phyloP scores from a whole-genome alignment of 2,888 invertebrate species.

The Operophtera brumata region DNA sequence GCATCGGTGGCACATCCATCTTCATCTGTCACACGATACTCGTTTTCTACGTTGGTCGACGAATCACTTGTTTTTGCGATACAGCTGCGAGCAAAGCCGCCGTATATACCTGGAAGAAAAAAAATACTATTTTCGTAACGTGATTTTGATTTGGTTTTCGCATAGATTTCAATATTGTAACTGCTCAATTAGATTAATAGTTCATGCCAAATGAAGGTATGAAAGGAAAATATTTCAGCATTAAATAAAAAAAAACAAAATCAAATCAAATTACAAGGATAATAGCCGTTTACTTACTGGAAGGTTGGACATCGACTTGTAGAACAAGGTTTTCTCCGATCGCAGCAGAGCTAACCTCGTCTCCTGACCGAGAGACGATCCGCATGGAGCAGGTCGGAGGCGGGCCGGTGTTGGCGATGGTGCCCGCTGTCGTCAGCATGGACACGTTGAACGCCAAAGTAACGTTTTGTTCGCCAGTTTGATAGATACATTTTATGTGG shows the following conservation, averaged over 20 bases:
- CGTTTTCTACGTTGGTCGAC: slow-evolving; percentile 88
- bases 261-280: too few species aligned
- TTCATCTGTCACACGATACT: slow-evolving; percentile 95
- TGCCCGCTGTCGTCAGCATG: slow-evolving; percentile 96
- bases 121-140: background rate
- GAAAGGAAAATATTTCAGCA: too few species aligned
- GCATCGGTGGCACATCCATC: slow-evolving; percentile 97
- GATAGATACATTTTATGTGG: slow-evolving; percentile 97
- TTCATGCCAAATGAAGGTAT: too few species aligned
- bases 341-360: slow-evolving; percentile 94
- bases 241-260: too few species aligned
- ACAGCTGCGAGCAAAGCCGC: slow-evolving; percentile 95
- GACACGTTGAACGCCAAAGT: slow-evolving; percentile 96
- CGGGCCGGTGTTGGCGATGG: slow-evolving; percentile 96
- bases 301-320: slow-evolving; percentile 91
- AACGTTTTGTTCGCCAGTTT: slow-evolving; percentile 95
- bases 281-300: slow-evolving; percentile 63
- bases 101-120: slow-evolving; percentile 87
- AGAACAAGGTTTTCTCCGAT: slow-evolving; percentile 94
- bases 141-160: background rate
- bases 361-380: slow-evolving; percentile 92
- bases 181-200: too few species aligned
- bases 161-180: too few species aligned
- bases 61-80: slow-evolving; percentile 96
- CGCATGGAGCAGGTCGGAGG: slow-evolving; percentile 96